phyloP scores from a whole-genome alignment of 2,797 vertebrate species.

The Melanotaenia pygmaea region DNA sequence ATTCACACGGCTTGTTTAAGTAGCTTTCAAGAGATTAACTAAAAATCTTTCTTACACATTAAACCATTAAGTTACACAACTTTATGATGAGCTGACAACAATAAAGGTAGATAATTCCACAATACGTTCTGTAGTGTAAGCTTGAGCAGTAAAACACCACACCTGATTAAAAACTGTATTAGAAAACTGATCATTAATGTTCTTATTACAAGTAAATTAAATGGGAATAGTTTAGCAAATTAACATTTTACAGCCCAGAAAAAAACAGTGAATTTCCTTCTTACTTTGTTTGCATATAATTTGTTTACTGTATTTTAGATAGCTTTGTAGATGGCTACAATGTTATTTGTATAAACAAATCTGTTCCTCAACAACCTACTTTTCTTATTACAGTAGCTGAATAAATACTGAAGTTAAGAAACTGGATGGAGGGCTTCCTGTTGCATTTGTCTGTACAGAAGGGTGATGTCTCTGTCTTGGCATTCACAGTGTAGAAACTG shows the following conservation, averaged over 20 bases:
- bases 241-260: neutral
- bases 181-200: neutral
- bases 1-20: neutral
- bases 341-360: constrained; percentile 4
- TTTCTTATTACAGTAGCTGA: constrained; percentile 50
- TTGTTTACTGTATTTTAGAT: neutral
- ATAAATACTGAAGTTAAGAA: constrained; percentile 27
- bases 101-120: too few relatives aligned
- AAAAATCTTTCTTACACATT: neutral
- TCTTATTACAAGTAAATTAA: neutral
- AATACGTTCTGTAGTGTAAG: too few relatives aligned
- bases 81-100: neutral
- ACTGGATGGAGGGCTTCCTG: constrained; percentile 16
- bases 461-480: constrained; percentile 30
- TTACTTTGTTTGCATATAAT: too few relatives aligned
- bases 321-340: too few relatives aligned
- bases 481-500: constrained; percentile 21
- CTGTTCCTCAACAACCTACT: constrained; percentile 30
- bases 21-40: constrained; percentile 1
- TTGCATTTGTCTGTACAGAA: constrained; percentile 45
- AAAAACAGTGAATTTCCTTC: too few relatives aligned
- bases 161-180: too few relatives aligned
- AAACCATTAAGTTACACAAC: neutral
- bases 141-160: too few relatives aligned
- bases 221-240: neutral